Evolutionary conservation across 2,797 vertebrate genomes (phyloP).

Genomic region (Numenius phaeopus): DNA sequence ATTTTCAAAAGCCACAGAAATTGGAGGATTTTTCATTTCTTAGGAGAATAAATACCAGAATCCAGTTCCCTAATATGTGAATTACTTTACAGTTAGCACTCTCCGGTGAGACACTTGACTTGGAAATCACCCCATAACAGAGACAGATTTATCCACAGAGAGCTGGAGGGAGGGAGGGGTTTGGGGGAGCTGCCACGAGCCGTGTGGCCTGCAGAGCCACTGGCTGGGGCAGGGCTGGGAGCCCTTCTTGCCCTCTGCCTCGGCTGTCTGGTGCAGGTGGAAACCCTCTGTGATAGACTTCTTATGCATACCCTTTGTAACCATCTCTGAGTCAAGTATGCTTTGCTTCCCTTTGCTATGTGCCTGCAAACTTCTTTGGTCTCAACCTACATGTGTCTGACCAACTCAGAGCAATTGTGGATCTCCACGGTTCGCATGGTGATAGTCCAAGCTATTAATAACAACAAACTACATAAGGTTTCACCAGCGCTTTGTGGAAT

Average conservation of each 20-base stretch:
- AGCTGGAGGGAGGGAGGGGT: background rate
- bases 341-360: background rate
- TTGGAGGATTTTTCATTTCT: background rate
- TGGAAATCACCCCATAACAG: background rate
- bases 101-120: background rate
- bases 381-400: background rate
- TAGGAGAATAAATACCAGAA: background rate
- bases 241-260: background rate
- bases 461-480: background rate
- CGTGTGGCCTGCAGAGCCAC: accelerated
- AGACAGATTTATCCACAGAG: background rate
- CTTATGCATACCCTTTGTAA: background rate
- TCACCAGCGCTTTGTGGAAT: background rate
- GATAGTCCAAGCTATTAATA: background rate
- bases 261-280: accelerated
- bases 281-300: background rate
- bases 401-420: background rate
- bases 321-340: background rate
- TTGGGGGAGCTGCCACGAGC: accelerated
- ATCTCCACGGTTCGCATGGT: accelerated
- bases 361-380: background rate
- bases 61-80: background rate
- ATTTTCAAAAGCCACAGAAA: background rate
- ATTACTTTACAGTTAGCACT: background rate
- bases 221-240: background rate